Percentiles rank a stretch among this genome's conserved stretches.
These are phyloP conservation scores for Chloropsis cyanopogon DNA, from an alignment of 2,113 vertebrate genomes.

Conservation along the genomic window DNA sequence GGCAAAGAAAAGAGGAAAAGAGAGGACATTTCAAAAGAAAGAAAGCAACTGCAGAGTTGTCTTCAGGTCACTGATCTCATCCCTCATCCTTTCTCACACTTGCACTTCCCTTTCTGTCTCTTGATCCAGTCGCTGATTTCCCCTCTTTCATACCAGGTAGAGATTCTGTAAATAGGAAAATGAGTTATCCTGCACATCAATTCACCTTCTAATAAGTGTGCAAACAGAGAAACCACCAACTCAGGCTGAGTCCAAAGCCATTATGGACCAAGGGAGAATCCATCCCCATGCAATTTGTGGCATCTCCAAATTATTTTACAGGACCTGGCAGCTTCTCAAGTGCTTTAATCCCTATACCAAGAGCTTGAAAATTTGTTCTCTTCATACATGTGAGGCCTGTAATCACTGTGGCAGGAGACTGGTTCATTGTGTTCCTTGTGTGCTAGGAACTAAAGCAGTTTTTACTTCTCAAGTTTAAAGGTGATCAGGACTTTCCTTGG, in stretches of 20 bases:
- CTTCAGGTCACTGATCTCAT: background rate
- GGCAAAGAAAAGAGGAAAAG: background rate
- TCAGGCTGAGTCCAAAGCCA: background rate
- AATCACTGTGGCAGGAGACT: background rate
- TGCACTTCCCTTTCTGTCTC: background rate
- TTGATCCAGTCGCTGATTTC: background rate
- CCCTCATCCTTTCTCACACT: background rate
- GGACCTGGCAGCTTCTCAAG: background rate
- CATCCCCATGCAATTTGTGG: background rate
- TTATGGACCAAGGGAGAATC: background rate
- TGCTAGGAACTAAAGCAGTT: background rate
- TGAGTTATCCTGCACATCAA: background rate
- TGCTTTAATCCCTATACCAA: background rate
- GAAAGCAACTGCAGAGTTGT: background rate
- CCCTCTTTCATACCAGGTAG: background rate
- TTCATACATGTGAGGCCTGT: rapidly evolving
- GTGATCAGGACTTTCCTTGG: background rate
- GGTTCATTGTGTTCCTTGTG: background rate
- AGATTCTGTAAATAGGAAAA: background rate
- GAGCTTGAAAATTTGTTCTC: background rate
- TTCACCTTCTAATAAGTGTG: background rate
- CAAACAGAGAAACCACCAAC: background rate
- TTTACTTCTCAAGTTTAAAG: background rate
- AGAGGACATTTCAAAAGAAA: background rate
- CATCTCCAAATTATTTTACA: background rate